Evolutionary conservation across 2,888 invertebrate genomes (phyloP).

Genomic region (Drosophila pseudotalamancana): DNA sequence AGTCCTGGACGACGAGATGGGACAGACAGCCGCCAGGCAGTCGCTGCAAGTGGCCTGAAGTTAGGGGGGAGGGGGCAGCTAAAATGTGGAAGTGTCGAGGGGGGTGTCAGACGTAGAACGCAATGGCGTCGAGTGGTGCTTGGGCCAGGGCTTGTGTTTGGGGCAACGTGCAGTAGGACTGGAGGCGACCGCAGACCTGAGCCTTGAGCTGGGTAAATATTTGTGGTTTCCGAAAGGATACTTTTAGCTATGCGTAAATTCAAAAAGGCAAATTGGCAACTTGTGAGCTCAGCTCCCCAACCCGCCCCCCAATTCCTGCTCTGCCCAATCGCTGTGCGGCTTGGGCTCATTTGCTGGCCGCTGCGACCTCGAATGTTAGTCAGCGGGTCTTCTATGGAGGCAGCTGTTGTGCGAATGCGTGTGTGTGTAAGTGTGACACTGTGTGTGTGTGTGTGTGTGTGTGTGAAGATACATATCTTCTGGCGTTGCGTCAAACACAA

Average conservation of each 20-base stretch:
- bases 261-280: conserved; percentile 82
- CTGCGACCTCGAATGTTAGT: conserved; percentile 26
- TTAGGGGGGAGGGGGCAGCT: neutral
- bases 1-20: conserved; percentile 15
- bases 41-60: conserved; percentile 48
- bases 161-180: conserved; percentile 32
- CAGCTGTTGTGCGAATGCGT: conserved; percentile 23
- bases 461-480: conserved; percentile 64
- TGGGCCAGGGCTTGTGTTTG: neutral
- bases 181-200: conserved; percentile 73
- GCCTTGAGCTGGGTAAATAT: conserved; percentile 83
- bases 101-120: conserved; percentile 9
- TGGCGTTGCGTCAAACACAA: conserved; percentile 67
- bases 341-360: conserved; percentile 54
- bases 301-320: neutral
- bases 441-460: conserved; percentile 35
- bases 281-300: conserved; percentile 49
- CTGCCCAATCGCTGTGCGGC: neutral
- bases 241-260: conserved; percentile 81
- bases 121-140: conserved; percentile 35
- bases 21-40: conserved; percentile 50
- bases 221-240: conserved; percentile 83
- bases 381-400: neutral
- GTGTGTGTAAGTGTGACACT: conserved; percentile 44
- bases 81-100: too few species aligned